These are phyloP conservation scores for Poecilia latipinna DNA, from an alignment of 2,113 vertebrate genomes.

Conservation along the genomic window DNA sequence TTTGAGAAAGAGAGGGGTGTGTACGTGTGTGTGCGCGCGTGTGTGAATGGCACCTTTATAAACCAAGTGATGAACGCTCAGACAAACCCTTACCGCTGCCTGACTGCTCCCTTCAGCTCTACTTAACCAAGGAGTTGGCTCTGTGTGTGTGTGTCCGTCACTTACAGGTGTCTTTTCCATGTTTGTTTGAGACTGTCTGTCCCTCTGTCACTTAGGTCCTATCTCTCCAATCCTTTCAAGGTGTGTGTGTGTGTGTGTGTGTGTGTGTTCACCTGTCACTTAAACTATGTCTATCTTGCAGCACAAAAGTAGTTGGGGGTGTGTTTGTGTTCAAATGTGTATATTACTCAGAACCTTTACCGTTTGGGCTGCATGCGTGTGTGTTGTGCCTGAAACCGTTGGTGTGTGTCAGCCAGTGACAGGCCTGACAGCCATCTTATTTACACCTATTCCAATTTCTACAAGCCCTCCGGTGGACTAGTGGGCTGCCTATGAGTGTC, in stretches of 20 bases:
- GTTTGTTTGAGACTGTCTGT: constrained; percentile 71
- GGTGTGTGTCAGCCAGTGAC: constrained; percentile 63
- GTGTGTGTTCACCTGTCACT: constrained; percentile 62
- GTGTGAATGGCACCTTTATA: constrained; percentile 95
- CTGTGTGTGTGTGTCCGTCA: constrained; percentile 64
- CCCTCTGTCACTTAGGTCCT: constrained; percentile 82
- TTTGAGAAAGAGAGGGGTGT: constrained; percentile 7
- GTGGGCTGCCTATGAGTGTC: constrained; percentile 25
- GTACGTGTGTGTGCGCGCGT: constrained; percentile 38
- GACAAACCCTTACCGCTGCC: constrained; percentile 92
- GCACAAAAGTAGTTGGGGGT: constrained; percentile 31
- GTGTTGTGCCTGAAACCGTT: constrained; percentile 45
- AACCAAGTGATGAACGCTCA: constrained; percentile 94
- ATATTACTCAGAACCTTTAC: constrained; percentile 43
- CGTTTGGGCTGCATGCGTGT: constrained; percentile 10
- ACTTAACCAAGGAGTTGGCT: constrained; percentile 79
- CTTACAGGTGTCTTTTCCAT: constrained; percentile 60
- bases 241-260: constrained; percentile 9
- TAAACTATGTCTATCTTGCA: constrained; percentile 50
- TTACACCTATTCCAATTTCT: constrained; percentile 75
- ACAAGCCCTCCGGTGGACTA: constrained; percentile 65
- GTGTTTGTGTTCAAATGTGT: constrained; percentile 27
- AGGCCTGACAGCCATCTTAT: constrained; percentile 75
- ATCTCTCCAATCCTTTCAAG: constrained; percentile 47
- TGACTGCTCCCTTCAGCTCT: constrained; percentile 92